phyloP scores from a whole-genome alignment of 1,140 invertebrate genomes.

The Metopolophium dirhodum region DNA sequence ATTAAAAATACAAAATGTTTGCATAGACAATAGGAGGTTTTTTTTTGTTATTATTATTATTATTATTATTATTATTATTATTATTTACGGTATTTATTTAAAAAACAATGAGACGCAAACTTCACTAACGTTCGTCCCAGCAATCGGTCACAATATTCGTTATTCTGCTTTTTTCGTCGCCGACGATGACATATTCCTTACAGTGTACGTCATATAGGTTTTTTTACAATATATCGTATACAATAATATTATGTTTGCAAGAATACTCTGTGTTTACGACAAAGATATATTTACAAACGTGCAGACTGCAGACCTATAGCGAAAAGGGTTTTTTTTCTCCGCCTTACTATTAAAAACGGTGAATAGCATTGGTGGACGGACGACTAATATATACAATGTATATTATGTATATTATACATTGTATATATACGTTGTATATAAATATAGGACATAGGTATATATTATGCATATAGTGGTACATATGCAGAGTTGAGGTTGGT shows the following conservation, averaged over 20 bases:
- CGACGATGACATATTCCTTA: neutral
- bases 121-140: neutral
- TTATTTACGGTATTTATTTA: neutral
- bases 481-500: neutral
- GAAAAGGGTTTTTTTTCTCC: neutral
- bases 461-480: neutral
- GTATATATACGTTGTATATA: too few relatives aligned
- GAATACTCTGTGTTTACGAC: neutral
- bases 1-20: constrained; percentile 10
- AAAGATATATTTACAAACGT: neutral
- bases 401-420: too few relatives aligned
- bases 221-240: neutral
- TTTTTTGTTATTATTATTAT: neutral
- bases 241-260: neutral
- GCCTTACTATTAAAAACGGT: neutral
- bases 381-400: neutral
- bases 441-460: too few relatives aligned
- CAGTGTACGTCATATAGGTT: neutral
- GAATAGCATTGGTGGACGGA: neutral
- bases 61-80: neutral
- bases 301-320: neutral
- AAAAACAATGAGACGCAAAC: constrained; percentile 15
- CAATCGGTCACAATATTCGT: neutral
- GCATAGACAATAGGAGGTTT: neutral
- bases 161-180: neutral